Evolutionary conservation across 2,888 invertebrate species (phyloP).

Genomic region (Cheilosia impressa): DNA sequence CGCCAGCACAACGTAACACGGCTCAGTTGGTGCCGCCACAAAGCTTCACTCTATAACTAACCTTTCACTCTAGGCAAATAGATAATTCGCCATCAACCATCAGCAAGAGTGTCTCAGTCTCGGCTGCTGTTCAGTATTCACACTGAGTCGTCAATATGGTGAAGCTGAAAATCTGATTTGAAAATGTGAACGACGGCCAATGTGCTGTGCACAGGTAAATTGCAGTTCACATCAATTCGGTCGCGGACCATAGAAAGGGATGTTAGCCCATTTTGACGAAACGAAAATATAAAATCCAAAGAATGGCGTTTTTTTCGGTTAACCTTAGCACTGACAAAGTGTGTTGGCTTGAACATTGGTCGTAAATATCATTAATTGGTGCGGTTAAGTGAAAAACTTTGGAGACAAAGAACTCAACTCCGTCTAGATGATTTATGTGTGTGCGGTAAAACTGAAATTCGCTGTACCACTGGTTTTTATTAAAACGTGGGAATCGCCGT

Average conservation of each 20-base stretch:
- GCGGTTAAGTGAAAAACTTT: not conserved
- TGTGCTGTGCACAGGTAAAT: not conserved
- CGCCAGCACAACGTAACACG: conserved; percentile 45
- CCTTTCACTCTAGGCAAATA: conserved; percentile 59
- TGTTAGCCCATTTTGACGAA: not conserved
- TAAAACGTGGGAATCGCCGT: conserved; percentile 1
- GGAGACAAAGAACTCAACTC: no score
- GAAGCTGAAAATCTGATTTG: conserved; percentile 23
- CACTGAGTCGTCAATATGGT: conserved; percentile 16
- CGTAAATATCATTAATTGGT: conserved; percentile 24
- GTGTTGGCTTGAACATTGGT: not conserved
- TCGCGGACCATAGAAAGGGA: not conserved
- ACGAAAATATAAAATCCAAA: not conserved
- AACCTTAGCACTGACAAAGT: not conserved
- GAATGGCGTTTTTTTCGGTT: not conserved
- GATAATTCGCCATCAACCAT: not conserved
- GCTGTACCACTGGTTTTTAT: not conserved
- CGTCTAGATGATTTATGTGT: conserved; percentile 8
- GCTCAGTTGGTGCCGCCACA: conserved; percentile 22
- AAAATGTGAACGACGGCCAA: conserved; percentile 7
- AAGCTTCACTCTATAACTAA: conserved; percentile 33
- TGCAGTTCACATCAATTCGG: not conserved
- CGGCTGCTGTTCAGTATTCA: not conserved
- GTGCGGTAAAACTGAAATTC: not conserved
- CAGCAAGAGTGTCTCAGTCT: no score